phyloP scores from a whole-genome alignment of 1,140 invertebrate species.

The Bombus difficillimus region DNA sequence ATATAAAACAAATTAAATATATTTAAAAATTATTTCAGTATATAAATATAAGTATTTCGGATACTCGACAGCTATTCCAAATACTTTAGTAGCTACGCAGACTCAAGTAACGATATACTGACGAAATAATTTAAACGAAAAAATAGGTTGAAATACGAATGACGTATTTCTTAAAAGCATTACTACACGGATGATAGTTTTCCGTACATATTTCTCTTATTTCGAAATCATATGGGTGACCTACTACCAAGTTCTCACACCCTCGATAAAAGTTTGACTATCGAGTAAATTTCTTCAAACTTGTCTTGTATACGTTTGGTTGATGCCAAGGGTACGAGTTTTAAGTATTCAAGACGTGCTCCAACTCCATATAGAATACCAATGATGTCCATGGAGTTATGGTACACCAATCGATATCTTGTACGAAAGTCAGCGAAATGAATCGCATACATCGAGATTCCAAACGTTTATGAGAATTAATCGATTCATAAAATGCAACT shows the following conservation, averaged over 20 bases:
- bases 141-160: neutral
- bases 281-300: neutral
- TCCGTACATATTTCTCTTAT: neutral
- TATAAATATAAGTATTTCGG: too few species aligned
- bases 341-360: neutral
- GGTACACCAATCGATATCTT: neutral
- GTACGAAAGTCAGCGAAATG: neutral
- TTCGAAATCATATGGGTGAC: neutral
- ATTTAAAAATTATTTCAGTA: too few species aligned
- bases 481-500: too few species aligned
- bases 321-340: neutral
- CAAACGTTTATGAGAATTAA: neutral
- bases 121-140: neutral
- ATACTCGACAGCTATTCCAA: too few species aligned
- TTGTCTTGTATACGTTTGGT: neutral
- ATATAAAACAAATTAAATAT: too few species aligned
- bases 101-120: neutral
- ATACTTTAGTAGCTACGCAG: too few species aligned
- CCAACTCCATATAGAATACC: neutral
- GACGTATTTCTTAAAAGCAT: neutral
- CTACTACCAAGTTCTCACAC: neutral
- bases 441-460: neutral
- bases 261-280: neutral
- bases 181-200: too few species aligned
- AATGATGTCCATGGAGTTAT: neutral